These are phyloP conservation scores for Peromyscus maniculatus DNA, from an alignment of 2,113 vertebrate genomes.

Conservation along the genomic window DNA sequence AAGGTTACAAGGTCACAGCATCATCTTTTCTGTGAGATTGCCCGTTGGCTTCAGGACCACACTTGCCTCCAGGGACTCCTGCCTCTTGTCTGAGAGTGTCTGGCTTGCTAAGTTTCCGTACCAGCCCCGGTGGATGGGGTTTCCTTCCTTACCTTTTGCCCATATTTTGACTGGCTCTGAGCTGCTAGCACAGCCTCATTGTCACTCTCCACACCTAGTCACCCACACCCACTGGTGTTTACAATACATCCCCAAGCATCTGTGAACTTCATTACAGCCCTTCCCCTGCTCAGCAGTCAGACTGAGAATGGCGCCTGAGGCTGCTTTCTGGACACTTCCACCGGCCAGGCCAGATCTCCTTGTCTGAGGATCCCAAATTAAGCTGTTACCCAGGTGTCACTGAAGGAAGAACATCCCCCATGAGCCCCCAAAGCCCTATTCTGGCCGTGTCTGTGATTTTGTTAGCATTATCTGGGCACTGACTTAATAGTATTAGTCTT, in stretches of 20 bases:
- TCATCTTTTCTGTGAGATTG: not conserved
- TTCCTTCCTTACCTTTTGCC: conserved; percentile 63
- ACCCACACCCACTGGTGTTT: conserved; percentile 79
- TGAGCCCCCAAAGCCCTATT: not conserved
- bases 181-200: not conserved
- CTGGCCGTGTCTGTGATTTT: not conserved
- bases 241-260: conserved; percentile 71
- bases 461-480: not conserved
- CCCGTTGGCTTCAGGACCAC: not conserved
- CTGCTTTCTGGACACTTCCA: not conserved
- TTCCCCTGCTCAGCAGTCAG: conserved; percentile 65
- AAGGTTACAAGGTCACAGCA: not conserved
- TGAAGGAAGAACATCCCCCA: not conserved
- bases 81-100: not conserved
- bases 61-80: not conserved
- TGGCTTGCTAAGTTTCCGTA: not conserved
- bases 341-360: not conserved
- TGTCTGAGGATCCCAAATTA: not conserved
- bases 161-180: conserved; percentile 15
- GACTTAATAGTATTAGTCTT: not conserved
- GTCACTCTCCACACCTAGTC: conserved; percentile 47
- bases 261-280: conserved; percentile 69
- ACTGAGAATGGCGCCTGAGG: not conserved
- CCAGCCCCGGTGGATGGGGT: not conserved
- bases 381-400: not conserved